Base-by-base conservation (phyloP, 2,888 invertebrate species). In the Pseudococcus jackbeardsleyi region DNA sequence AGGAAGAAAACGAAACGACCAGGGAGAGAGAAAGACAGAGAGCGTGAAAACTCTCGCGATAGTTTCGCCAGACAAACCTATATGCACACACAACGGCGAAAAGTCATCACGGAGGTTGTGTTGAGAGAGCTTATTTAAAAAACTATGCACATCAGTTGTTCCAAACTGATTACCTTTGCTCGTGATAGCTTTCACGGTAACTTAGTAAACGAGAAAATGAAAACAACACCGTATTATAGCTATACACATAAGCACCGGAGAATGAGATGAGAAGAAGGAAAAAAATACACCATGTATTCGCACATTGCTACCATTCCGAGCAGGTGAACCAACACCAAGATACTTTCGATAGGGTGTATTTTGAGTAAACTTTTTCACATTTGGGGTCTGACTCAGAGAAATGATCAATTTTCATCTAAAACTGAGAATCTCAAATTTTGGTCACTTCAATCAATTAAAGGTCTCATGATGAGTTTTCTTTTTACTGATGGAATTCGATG, bases 101-200 rank as follows among this genome's bases (percentile, higher is more conserved):
- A 72, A 72, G 72, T 72, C 72, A 72, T 72, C 72, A 72, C 72
- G 59, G 72, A 22, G 72, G 22, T 7, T 11, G 12, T 7, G 72
- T 22, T 26, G 46, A 48, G 46, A 48, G 19, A 72, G 26, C 72
- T 72, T 72, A 72, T 72, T 72, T 72, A 72, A 72, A 72, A 72
- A 72, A 72, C 72, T 72, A 72, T 72, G 72, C 72, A 22, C 72
- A 72, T 72, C 72, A 72, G 72, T 72, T 72, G 72, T 72, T 72
- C 26, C 72, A 72, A 72, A 72, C 72, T 72, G 72, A 72, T 72
- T 72, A 72, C 72, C 72, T 72, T 72, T 72, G 72, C 72, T 72
- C 72, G 72, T 72, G 72, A 72, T 72, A 72, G 72, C 72, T 72
- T 72, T 72, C 72, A 72, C 26, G 72, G 72, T 72, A 72, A 72